Base-by-base conservation (phyloP, 35 echinoderm and acorn worm species). In the Holothuria glaberrima region DNA sequence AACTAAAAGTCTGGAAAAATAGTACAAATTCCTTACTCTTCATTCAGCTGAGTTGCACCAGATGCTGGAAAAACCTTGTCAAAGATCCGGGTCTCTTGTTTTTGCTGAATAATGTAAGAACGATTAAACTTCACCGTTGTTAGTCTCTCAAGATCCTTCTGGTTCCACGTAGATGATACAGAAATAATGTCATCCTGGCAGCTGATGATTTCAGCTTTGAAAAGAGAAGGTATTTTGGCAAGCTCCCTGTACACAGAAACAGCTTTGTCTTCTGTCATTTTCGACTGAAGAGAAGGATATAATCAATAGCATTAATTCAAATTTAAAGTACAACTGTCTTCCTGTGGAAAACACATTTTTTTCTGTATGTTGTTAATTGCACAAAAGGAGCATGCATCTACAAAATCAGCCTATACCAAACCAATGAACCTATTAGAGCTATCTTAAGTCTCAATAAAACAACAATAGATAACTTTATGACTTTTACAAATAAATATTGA, bases 61-160 rank as follows among this genome's bases (percentile, higher is more conserved):
- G 48, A 61, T 33, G 68, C 69, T 35, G 80, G 90, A 22, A 85
- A 21, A 86, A 70, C 90, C 26, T 25, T 68, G 58, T 54, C 32
- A 84, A 59, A 56, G 19, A 22, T 85, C 1, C 27, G 32, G 35
- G 38, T 48, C 29, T 31, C 85, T 27, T 26, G 21, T 26, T 41
- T 35, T n/a, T 57, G 24, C 20, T 61, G 41, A 50, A 63, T 50
- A 13, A 87, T 26, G 24, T 88, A 77, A 21, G 71, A 57, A 20
- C 82, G 48, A 17, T 46, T 59, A 58, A 86, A 87, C 62, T 86
- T 76, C 20, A 87, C 25, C 19, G 32, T 87, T 22, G 57, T 71
- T 14, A n/a, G 13, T 56, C 83, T 87, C 59, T 92, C 82, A 50
- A 92, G 52, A 25, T 92, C 91, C n/a, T 63, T 56, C 33, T 92